A percentile compares a stretch with the other conserved stretches of the same genome.
Evolutionary conservation across 2,888 invertebrate genomes (phyloP).

Genomic region (Clanis bilineata): DNA sequence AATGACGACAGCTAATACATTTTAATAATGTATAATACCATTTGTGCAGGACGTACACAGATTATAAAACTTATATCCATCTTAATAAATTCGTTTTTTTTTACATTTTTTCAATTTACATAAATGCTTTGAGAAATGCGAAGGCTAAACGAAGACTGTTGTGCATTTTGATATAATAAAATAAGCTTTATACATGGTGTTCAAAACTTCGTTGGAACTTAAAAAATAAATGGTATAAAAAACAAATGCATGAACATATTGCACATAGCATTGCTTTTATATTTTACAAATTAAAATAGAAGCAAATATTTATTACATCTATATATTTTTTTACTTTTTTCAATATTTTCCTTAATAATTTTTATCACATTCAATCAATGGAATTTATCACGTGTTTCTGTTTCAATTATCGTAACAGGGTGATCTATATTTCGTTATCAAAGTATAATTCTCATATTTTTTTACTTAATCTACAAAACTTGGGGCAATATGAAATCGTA

Average conservation of each 20-base stretch:
- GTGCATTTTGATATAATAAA: slow-evolving; percentile 1
- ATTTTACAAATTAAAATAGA: background rate
- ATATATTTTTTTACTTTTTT: background rate
- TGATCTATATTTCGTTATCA: background rate
- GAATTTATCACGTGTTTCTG: slow-evolving; percentile 40
- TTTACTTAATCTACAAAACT: background rate
- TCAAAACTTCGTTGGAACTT: background rate
- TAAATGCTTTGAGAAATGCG: slow-evolving; percentile 38
- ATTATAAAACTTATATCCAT: slow-evolving; percentile 8
- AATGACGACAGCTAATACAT: background rate
- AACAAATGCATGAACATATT: background rate
- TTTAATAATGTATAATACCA: background rate
- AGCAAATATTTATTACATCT: background rate
- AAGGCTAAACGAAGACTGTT: slow-evolving; percentile 21
- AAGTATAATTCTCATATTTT: background rate
- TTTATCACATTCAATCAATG: slow-evolving; percentile 50
- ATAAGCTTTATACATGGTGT: background rate
- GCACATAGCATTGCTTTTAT: background rate
- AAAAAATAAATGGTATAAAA: background rate
- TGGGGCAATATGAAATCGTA: background rate
- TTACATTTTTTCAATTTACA: slow-evolving; percentile 18
- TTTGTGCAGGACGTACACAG: slow-evolving; percentile 7
- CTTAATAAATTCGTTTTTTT: slow-evolving; percentile 8
- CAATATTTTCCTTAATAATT: slow-evolving; percentile 25
- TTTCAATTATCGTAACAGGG: slow-evolving; percentile 18